phyloP scores from a whole-genome alignment of 1,140 invertebrate genomes.

The Aporrectodea caliginosa region DNA sequence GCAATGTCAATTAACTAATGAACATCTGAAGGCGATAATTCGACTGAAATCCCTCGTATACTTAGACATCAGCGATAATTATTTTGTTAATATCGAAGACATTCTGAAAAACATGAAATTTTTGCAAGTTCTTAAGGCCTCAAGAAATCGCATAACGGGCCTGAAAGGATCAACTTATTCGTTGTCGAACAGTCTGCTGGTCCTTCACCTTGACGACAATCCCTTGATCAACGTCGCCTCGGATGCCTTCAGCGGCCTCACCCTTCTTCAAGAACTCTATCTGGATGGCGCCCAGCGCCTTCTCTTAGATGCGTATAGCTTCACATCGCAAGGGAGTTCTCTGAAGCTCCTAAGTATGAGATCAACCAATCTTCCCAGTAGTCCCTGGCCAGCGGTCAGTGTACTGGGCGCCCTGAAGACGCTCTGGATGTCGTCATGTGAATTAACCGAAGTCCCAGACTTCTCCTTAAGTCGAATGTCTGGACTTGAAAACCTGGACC shows the following conservation, averaged over 20 bases:
- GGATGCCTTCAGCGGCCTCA: slow-evolving; percentile 6
- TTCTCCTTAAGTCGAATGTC: not conserved
- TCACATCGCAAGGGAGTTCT: not conserved
- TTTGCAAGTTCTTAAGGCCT: not conserved
- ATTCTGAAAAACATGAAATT: not conserved
- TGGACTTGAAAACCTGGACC: not conserved
- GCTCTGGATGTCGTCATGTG: not conserved
- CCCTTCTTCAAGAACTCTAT: not conserved
- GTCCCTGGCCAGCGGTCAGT: not conserved
- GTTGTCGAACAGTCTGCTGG: not conserved
- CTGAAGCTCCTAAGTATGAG: not conserved
- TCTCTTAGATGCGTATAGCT: not conserved
- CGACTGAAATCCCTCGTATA: not conserved
- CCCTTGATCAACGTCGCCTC: not conserved
- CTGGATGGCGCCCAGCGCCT: slow-evolving; percentile 10
- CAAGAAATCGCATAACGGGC: not conserved
- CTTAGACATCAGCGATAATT: slow-evolving; percentile 7
- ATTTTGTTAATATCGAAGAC: not conserved
- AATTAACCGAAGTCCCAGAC: slow-evolving; percentile 15
- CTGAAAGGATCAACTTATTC: not conserved
- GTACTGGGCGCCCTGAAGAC: not conserved
- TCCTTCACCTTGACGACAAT: not conserved
- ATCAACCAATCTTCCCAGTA: not conserved
- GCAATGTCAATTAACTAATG: not conserved
- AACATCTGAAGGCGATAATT: not conserved